Evolutionary conservation across 2,797 vertebrate genomes (phyloP), one percentile per base, ranked within the genome.

Genomic region (Halcyon smyrnensis): DNA sequence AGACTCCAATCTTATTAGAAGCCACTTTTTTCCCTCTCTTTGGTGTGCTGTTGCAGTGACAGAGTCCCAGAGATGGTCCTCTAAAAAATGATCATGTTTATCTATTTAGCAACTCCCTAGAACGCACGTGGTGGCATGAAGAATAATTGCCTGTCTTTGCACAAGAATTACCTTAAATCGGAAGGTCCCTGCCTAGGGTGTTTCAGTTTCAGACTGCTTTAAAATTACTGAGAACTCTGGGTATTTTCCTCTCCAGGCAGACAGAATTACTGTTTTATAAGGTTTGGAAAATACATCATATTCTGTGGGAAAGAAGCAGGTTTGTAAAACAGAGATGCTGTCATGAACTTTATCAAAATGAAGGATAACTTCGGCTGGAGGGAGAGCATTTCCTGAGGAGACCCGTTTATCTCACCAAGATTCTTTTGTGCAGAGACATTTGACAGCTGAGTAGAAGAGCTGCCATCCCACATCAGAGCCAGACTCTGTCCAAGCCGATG

Each of bases 391-490:
- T 95, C 69, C 84, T 59, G 63, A 88, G 63, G 64, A 93, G 59
- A 73, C 30, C 87, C 90, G 76, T 76, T 93, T 90, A 71, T 68
- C 77, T 90, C 70, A 48, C 51, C 0, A 4, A 68, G 81, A 54
- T 46, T 45, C 85, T 86, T 83, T 46, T 3, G 15, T 50, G 41
- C 45, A 75, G 71, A 78, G 80, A 54, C n/a, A 37, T 70, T 54
- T 88, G 94, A 94, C 87, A 94, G 91, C 34, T 41, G 88, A 94
- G 53, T 64, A 77, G 77, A 79, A 69, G 54, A 91, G 78, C 68
- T 80, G 91, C 74, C 85, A 79, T 51, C 54, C 89, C 37, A 16
- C 74, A 84, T 78, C 93, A 79, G 12, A 79, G 36, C 37, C 45
- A 57, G 90, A 54, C 45, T 1, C 74, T 59, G 39, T 76, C 84